Conservation (phyloP, 2,113 vertebrate genomes). For the Misgurnus anguillicaudatus region DNA sequence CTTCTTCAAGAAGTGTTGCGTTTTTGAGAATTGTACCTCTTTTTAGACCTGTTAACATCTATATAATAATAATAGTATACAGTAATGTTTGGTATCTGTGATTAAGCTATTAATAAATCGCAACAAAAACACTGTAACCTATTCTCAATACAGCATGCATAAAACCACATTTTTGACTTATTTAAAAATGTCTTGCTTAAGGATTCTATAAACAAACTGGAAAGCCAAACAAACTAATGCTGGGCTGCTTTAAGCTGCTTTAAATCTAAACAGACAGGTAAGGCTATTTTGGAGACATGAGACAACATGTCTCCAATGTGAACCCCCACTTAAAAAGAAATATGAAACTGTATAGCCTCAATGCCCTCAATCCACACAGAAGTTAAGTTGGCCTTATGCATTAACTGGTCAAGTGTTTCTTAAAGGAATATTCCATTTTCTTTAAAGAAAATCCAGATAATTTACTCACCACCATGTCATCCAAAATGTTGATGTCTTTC, state of each 20-base stretch:
- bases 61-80: background rate
- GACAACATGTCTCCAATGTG: slow-evolving; percentile 30
- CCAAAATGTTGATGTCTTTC: no score
- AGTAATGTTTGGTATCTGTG: background rate
- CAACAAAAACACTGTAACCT: background rate
- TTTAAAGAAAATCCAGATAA: no score
- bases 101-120: background rate
- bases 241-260: background rate
- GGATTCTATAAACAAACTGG: background rate
- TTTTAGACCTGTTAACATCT: slow-evolving; percentile 3
- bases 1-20: slow-evolving; percentile 20
- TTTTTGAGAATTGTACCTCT: slow-evolving; percentile 39
- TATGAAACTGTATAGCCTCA: slow-evolving; percentile 21
- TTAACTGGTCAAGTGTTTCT: slow-evolving; percentile 5
- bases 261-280: slow-evolving; percentile 14
- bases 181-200: background rate
- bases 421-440: no score
- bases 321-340: slow-evolving; percentile 27
- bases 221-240: background rate
- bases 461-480: no score
- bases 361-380: slow-evolving; percentile 1
- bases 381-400: background rate
- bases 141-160: no score
- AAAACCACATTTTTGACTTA: no score
- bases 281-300: slow-evolving; percentile 19